phyloP scores from a whole-genome alignment of 2,888 invertebrate species.

The Oligia fasciuncula region DNA sequence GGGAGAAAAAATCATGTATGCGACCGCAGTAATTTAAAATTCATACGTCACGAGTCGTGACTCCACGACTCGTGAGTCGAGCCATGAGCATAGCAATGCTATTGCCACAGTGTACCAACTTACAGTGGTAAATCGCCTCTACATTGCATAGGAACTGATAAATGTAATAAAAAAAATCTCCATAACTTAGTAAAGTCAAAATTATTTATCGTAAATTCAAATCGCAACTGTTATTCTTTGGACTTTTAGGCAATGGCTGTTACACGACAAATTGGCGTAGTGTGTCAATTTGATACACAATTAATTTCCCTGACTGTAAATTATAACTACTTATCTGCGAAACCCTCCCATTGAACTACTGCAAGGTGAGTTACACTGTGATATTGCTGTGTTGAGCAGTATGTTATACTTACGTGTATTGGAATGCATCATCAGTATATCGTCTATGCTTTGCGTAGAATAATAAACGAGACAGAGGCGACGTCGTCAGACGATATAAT shows the following conservation, averaged over 20 bases:
- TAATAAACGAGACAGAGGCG: slow-evolving; percentile 2
- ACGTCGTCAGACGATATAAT: neutral
- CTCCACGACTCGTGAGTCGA: slow-evolving; percentile 3
- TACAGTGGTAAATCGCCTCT: neutral
- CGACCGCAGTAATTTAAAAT: slow-evolving; percentile 33
- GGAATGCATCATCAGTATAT: slow-evolving; percentile 36
- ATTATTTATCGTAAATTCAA: neutral
- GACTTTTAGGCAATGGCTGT: too few species aligned
- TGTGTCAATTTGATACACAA: neutral
- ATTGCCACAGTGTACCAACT: slow-evolving; percentile 7
- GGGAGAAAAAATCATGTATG: slow-evolving; percentile 42
- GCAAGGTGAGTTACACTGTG: slow-evolving; percentile 3
- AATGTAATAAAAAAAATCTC: neutral
- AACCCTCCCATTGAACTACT: slow-evolving; percentile 1
- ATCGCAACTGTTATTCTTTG: neutral
- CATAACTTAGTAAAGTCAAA: neutral
- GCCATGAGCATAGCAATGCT: neutral
- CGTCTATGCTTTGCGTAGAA: slow-evolving; percentile 9
- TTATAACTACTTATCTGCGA: neutral
- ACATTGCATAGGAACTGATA: neutral
- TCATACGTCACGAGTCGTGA: slow-evolving; percentile 34
- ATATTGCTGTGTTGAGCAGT: neutral
- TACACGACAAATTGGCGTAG: too few species aligned
- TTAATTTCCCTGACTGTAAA: neutral
- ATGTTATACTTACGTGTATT: slow-evolving; percentile 1